These are phyloP conservation scores for Palaemon carinicauda DNA, from an alignment of 1,140 invertebrate genomes.

Conservation along the genomic window DNA sequence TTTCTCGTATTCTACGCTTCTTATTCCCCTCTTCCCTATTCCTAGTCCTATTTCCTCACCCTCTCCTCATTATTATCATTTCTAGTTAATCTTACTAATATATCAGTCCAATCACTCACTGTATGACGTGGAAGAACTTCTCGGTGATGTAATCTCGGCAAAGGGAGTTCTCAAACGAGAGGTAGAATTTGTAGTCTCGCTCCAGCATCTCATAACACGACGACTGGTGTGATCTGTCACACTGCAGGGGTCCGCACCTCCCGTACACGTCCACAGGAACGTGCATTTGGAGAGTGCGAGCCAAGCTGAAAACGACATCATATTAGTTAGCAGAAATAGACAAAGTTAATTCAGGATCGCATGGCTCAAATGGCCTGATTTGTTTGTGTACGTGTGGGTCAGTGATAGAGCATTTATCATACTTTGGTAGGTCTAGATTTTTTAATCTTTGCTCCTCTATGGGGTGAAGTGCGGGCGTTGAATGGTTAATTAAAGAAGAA, in stretches of 20 bases:
- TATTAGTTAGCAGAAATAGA: too few relatives aligned
- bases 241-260: constrained; percentile 62
- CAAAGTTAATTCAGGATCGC: too few relatives aligned
- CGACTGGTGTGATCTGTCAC: constrained; percentile 27
- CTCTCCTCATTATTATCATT: too few relatives aligned
- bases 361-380: too few relatives aligned
- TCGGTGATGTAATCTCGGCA: constrained; percentile 64
- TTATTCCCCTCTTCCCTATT: background rate
- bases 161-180: constrained; percentile 67
- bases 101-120: background rate
- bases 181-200: constrained; percentile 65
- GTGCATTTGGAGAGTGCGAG: constrained; percentile 63
- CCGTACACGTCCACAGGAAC: constrained; percentile 69
- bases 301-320: background rate
- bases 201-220: constrained; percentile 10
- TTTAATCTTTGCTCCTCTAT: too few relatives aligned
- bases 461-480: too few relatives aligned
- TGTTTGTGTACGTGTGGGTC: too few relatives aligned
- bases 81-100: too few relatives aligned
- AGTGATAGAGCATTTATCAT: too few relatives aligned
- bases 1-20: background rate
- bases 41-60: too few relatives aligned
- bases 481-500: too few relatives aligned
- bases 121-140: constrained; percentile 61
- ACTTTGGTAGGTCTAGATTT: too few relatives aligned